Conservation (phyloP, 2,888 invertebrate species). For the Limnephilus lunatus region DNA sequence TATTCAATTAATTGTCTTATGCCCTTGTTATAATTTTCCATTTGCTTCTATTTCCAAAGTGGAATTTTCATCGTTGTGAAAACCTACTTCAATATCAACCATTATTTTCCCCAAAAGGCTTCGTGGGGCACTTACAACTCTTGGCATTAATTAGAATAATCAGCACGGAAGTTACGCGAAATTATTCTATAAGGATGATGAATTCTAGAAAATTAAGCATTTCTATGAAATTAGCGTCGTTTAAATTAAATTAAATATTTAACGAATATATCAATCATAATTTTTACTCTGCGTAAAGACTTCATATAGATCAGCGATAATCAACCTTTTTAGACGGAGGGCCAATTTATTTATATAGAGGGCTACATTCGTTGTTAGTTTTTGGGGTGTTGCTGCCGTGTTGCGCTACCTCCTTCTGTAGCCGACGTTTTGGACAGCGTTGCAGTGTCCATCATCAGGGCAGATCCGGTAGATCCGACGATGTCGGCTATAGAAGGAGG, state of each 20-base stretch:
- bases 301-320: neutral
- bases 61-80: neutral
- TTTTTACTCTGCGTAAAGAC: neutral
- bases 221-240: neutral
- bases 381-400: too few relatives aligned
- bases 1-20: neutral
- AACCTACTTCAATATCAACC: neutral
- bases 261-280: neutral
- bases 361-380: too few relatives aligned
- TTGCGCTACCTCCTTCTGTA: too few relatives aligned
- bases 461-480: too few relatives aligned
- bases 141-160: neutral
- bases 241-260: neutral
- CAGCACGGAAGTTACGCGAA: neutral
- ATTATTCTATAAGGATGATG: neutral
- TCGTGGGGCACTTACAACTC: neutral
- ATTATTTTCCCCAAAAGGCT: slow-evolving; percentile 2
- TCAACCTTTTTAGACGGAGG: too few relatives aligned
- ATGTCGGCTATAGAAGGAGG: too few relatives aligned
- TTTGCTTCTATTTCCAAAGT: neutral
- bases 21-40: neutral
- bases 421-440: too few relatives aligned
- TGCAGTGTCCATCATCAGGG: too few relatives aligned
- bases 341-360: too few relatives aligned
- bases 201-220: neutral